Evolutionary conservation across 2,113 vertebrate species (phyloP).

Genomic region (Meleagris gallopavo): DNA sequence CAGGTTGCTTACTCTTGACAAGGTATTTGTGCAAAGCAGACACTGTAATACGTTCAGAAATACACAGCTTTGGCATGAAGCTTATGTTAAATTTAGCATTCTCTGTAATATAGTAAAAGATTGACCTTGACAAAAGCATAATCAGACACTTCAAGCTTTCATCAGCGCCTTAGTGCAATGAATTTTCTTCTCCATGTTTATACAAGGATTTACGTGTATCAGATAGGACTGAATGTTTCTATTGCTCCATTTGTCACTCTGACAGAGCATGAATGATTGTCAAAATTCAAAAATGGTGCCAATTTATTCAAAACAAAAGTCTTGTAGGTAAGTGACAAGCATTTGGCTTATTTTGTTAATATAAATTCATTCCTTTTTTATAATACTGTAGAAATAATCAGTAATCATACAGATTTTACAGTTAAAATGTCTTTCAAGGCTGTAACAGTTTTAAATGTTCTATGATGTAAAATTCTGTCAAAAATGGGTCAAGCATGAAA

Average conservation of each 20-base stretch:
- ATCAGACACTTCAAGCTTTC: not conserved
- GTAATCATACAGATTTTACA: not conserved
- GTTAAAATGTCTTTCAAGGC: constrained; percentile 46
- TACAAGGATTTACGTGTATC: not conserved
- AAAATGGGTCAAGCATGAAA: constrained; percentile 72
- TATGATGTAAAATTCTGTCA: constrained; percentile 54
- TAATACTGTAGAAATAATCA: not conserved
- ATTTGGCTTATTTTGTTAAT: not conserved
- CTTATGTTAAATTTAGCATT: not conserved
- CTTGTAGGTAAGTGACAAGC: not conserved
- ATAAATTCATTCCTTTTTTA: not conserved
- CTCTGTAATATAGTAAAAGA: not conserved
- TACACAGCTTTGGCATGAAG: not conserved
- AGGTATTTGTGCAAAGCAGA: not conserved
- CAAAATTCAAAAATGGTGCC: not conserved
- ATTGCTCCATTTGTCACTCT: not conserved
- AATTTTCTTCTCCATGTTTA: constrained; percentile 12
- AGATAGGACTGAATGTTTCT: not conserved
- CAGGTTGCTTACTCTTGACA: constrained; percentile 20
- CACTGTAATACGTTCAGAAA: not conserved
- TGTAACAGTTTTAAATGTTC: constrained; percentile 21
- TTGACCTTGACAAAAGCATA: not conserved
- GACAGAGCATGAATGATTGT: not conserved
- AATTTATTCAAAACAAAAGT: not conserved
- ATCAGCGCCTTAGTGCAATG: not conserved